Base-by-base conservation (phyloP, 2,113 vertebrate genomes). In the Epinephelus moara region DNA sequence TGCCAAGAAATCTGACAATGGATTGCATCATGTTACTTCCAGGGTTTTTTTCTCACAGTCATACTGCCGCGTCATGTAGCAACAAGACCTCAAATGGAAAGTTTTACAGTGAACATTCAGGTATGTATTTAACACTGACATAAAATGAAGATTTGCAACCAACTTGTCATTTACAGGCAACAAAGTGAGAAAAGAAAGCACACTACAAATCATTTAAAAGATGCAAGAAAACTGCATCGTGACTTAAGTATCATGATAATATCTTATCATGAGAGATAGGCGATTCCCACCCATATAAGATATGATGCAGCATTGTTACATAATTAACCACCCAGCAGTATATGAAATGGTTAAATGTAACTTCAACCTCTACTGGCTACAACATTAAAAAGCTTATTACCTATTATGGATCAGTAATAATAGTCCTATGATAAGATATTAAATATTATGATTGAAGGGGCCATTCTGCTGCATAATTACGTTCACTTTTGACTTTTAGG, bases 51-150 rank as follows among this genome's bases (percentile, higher is more conserved):
- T 53, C 19, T 18, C 0, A 37, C 53, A 42, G 40, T 50, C 14
- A 21, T 15, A 0, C 49, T 8, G 67, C 50, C 27, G 33, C 10
- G 2, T 64, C 62, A 19, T 88, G 81, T 63, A 60, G 37, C 68
- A 75, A 80, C 84, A 84, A 42, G 62, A 82, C 14, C 45, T 25
- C 12, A 40, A 70, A 37, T 33, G 3, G 42, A 67, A 42, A 14
- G 21, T 52, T 78, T 71, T 42, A 19, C n/a, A n/a, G 56, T 57
- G 7, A 76, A 80, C 59, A 6, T 69, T 69, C 33, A 63, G 45
- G 49, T 68, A 60, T 6, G 47, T 17, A 27, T 47, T 53, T 6
- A 37, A 19, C 23, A 23, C 40, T 0, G 40, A 6, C 21, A 19
- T 8, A 40, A n/a, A 15, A 53, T 1, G 17, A n/a, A 59, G 19